phyloP scores from a whole-genome alignment of 2,888 invertebrate species.

The Dicycla oo region DNA sequence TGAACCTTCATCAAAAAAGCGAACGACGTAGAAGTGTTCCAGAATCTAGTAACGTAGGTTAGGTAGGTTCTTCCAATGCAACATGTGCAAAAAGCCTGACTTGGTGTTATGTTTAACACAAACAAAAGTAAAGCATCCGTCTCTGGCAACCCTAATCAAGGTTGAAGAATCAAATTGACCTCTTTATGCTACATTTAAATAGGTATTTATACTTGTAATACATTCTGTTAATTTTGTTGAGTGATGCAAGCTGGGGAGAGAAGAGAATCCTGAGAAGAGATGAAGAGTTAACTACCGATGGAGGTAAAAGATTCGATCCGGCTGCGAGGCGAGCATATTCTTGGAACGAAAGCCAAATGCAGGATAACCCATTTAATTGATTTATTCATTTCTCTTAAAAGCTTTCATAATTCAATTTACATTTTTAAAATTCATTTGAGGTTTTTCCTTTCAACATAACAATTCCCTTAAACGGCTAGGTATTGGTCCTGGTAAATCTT shows the following conservation, averaged over 20 bases:
- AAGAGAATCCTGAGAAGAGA: background rate
- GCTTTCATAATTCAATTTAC: conserved; percentile 13
- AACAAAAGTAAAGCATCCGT: background rate
- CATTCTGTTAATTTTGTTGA: conserved; percentile 58
- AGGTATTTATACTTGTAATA: conserved; percentile 57
- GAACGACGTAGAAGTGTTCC: no score
- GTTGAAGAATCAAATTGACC: conserved; percentile 55
- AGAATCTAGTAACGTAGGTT: no score
- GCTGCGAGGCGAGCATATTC: background rate
- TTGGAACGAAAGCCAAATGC: background rate
- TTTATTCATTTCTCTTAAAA: conserved; percentile 8
- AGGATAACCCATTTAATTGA: conserved; percentile 19
- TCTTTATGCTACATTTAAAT: conserved; percentile 59
- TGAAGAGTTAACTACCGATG: conserved; percentile 17
- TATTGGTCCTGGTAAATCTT: background rate
- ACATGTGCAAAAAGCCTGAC: no score
- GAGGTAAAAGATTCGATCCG: conserved; percentile 7
- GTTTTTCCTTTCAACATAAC: background rate
- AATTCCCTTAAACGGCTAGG: background rate
- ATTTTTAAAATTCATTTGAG: background rate
- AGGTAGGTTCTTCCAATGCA: no score
- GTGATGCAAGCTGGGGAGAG: conserved; percentile 37
- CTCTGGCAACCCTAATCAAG: conserved; percentile 41
- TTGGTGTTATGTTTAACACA: background rate
- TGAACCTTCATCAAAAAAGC: no score